Conservation (phyloP, 2,113 vertebrate species). For the Callorhinus ursinus region DNA sequence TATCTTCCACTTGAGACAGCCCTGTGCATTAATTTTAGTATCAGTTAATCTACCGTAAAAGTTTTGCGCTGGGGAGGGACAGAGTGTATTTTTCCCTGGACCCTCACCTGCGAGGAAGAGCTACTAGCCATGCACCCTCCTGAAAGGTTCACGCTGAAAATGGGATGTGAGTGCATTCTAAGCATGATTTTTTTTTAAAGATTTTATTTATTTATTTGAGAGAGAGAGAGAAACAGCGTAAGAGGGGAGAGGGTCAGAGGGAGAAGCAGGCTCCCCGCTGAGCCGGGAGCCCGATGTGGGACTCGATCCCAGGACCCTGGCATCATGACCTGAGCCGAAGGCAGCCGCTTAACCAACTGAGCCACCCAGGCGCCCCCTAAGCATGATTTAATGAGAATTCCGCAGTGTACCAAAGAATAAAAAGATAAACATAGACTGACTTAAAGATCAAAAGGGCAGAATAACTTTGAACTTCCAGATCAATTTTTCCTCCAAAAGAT, state of each 20-base stretch:
- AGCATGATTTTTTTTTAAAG: background rate
- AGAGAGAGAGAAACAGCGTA: no score
- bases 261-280: no score
- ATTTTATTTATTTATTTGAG: no score
- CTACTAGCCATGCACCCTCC: background rate
- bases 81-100: background rate
- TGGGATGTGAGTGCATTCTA: background rate
- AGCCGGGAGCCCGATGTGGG: no score
- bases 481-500: background rate
- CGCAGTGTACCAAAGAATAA: background rate
- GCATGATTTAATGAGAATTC: constrained; percentile 13
- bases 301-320: no score
- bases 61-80: background rate
- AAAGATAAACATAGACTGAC: background rate
- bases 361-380: background rate
- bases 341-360: no score
- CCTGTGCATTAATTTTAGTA: background rate
- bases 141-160: background rate
- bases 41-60: background rate
- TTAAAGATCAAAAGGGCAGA: constrained; percentile 12
- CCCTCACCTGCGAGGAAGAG: background rate
- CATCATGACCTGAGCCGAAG: no score
- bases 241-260: no score
- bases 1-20: background rate
- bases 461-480: constrained; percentile 37